Evolutionary conservation across 2,888 invertebrate species (phyloP).

Genomic region (Diabrotica balteata): DNA sequence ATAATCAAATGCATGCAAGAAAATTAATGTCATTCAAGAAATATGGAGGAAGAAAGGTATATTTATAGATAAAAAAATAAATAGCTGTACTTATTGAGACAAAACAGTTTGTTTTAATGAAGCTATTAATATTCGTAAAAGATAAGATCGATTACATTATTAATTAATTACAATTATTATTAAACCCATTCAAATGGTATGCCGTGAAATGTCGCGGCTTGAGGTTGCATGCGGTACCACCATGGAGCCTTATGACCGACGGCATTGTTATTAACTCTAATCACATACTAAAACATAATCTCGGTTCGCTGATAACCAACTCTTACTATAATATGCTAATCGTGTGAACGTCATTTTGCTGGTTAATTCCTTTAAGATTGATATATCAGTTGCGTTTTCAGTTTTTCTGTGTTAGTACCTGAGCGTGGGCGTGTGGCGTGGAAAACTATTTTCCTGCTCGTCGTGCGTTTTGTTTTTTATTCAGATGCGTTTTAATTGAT

Average conservation of each 20-base stretch:
- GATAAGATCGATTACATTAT: too few species aligned
- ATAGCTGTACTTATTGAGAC: too few species aligned
- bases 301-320: conserved; percentile 14
- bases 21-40: too few species aligned
- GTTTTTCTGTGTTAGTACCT: conserved; percentile 10
- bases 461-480: conserved; percentile 7
- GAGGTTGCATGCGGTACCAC: too few species aligned
- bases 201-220: too few species aligned
- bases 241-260: neutral
- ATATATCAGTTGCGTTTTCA: conserved; percentile 1
- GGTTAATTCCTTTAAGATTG: conserved; percentile 3
- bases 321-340: conserved; percentile 20
- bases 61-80: too few species aligned
- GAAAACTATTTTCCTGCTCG: conserved; percentile 9
- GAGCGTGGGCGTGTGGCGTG: neutral
- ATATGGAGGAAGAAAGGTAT: too few species aligned
- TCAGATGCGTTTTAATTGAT: conserved; percentile 14
- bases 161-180: too few species aligned
- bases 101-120: too few species aligned
- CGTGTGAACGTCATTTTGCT: conserved; percentile 12
- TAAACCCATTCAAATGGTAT: too few species aligned
- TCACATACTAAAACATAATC: conserved; percentile 17
- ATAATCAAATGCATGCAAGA: too few species aligned
- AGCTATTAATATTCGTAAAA: too few species aligned
- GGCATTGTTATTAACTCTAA: conserved; percentile 14